These are phyloP conservation scores for Orthonychiurus folsomi DNA, from an alignment of 2,888 invertebrate genomes.

Conservation along the genomic window DNA sequence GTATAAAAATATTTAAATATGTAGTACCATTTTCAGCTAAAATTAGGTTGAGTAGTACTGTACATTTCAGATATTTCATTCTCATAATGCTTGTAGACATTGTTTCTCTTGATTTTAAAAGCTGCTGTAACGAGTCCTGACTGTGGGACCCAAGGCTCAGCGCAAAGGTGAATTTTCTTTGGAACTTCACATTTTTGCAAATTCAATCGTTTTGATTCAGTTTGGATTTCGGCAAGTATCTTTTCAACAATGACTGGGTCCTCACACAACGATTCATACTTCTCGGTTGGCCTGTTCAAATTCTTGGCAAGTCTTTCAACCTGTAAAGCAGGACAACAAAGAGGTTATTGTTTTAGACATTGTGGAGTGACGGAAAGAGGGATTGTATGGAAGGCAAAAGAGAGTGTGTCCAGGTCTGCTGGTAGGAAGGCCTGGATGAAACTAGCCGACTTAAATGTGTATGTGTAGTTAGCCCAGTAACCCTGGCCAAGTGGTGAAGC, in stretches of 20 bases:
- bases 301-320: conserved; percentile 59
- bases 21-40: too few species aligned
- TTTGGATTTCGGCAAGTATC: conserved; percentile 69
- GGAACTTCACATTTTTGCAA: conserved; percentile 45
- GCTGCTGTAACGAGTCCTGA: conserved; percentile 51
- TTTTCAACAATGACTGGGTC: conserved; percentile 63
- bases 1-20: too few species aligned
- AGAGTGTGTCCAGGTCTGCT: too few species aligned
- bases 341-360: conserved; percentile 1
- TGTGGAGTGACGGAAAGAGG: too few species aligned
- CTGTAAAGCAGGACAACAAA: conserved; percentile 15
- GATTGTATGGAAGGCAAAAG: too few species aligned
- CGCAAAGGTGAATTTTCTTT: conserved; percentile 44
- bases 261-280: conserved; percentile 67
- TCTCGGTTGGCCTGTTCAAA: conserved; percentile 52
- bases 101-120: conserved; percentile 50
- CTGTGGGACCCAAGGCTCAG: conserved; percentile 50
- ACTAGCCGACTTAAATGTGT: neutral
- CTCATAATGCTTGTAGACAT: conserved; percentile 47
- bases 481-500: too few species aligned
- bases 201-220: conserved; percentile 56
- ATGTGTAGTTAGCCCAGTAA: too few species aligned
- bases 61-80: conserved; percentile 46
- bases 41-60: too few species aligned
- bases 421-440: too few species aligned